A percentile compares a stretch with the other conserved stretches of the same genome.
These are phyloP conservation scores for Fopius arisanus DNA, from an alignment of 1,140 invertebrate species.

Conservation along the genomic window DNA sequence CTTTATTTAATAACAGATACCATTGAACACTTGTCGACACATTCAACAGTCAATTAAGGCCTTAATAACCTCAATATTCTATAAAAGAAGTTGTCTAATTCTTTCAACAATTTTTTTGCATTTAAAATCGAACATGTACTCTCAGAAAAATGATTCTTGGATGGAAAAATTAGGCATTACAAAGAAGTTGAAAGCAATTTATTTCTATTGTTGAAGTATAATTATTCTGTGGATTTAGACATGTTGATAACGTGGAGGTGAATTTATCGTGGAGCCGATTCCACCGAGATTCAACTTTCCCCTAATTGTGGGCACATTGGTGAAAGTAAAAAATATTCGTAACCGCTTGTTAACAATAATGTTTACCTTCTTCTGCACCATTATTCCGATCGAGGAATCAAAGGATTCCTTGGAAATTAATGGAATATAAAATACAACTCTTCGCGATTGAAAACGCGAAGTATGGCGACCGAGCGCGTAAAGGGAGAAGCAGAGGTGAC, in stretches of 20 bases:
- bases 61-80: too few species aligned
- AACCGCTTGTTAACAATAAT: not conserved
- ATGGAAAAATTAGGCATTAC: not conserved
- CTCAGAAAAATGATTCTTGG: too few species aligned
- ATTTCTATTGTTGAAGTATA: not conserved
- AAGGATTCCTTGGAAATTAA: conserved; percentile 41
- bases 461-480: conserved; percentile 33
- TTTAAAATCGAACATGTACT: too few species aligned
- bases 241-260: not conserved
- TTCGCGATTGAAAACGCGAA: conserved; percentile 31
- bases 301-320: not conserved
- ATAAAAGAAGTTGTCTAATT: too few species aligned
- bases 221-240: not conserved
- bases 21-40: too few species aligned
- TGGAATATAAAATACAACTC: conserved; percentile 38
- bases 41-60: too few species aligned
- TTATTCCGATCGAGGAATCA: conserved; percentile 39
- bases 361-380: conserved; percentile 59
- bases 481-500: conserved; percentile 18
- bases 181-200: not conserved
- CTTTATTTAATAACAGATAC: too few species aligned
- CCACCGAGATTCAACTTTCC: conserved; percentile 6
- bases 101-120: too few species aligned
- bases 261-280: not conserved
- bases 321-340: conserved; percentile 43